phyloP scores from a whole-genome alignment of 2,113 vertebrate genomes.

The Siniperca chuatsi region DNA sequence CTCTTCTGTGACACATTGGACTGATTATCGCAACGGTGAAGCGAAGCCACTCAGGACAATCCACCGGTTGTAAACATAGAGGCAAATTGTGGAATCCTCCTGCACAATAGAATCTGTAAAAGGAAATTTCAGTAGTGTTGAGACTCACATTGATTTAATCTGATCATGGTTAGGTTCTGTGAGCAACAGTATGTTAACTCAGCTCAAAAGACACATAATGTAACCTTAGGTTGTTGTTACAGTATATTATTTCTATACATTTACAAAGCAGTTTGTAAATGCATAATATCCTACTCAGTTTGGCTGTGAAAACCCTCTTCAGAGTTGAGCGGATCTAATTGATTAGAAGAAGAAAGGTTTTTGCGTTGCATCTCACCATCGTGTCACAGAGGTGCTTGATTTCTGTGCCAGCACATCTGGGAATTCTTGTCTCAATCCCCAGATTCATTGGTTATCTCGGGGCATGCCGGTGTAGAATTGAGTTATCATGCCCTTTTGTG shows the following conservation, averaged over 20 bases:
- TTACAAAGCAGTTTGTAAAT: not conserved
- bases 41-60: constrained; percentile 62
- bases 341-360: not conserved
- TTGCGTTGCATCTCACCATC: not conserved
- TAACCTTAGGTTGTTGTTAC: not conserved
- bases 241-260: not conserved
- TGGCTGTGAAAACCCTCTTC: not conserved
- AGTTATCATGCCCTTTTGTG: constrained; percentile 51
- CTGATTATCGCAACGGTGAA: constrained; percentile 70
- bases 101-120: not conserved
- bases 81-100: constrained; percentile 53
- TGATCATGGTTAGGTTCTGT: constrained; percentile 20
- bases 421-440: constrained; percentile 41
- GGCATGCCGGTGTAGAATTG: constrained; percentile 31
- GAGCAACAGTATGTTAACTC: not conserved
- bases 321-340: not conserved
- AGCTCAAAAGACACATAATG: not conserved
- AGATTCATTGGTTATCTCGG: constrained; percentile 53
- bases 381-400: constrained; percentile 5
- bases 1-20: constrained; percentile 69
- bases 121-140: not conserved
- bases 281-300: not conserved
- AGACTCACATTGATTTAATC: constrained; percentile 8
- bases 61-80: constrained; percentile 61
- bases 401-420: constrained; percentile 59